phyloP scores from a whole-genome alignment of 2,797 vertebrate species.

The Nyctalus aviator region DNA sequence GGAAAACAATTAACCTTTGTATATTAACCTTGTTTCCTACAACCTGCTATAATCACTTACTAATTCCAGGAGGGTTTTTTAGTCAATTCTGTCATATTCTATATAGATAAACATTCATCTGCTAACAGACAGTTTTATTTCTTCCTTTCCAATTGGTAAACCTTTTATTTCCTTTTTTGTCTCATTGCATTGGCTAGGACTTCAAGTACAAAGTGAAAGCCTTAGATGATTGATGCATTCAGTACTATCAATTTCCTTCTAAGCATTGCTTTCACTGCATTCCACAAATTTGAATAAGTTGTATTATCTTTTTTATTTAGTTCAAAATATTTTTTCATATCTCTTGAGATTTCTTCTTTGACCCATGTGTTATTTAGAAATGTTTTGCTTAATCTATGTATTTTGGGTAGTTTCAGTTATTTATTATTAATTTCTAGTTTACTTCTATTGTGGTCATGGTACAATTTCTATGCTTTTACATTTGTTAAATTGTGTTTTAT shows the following conservation, averaged over 20 bases:
- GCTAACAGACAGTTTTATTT: background rate
- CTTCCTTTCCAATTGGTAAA: background rate
- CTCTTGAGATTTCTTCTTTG: background rate
- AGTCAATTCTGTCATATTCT: background rate
- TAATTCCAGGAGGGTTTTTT: background rate
- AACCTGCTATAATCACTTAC: background rate
- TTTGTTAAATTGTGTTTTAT: conserved; percentile 41
- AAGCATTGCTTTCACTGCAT: background rate
- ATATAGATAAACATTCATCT: background rate
- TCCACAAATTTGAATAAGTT: conserved; percentile 4
- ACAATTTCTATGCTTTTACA: background rate
- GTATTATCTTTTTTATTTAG: background rate
- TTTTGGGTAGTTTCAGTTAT: conserved; percentile 2
- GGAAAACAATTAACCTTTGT: background rate
- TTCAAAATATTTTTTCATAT: conserved; percentile 24
- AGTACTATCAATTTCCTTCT: conserved; percentile 8
- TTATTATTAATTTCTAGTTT: background rate
- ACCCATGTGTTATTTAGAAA: background rate
- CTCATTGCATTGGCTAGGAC: background rate
- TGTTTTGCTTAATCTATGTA: background rate
- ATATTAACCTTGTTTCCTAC: background rate
- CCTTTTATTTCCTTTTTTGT: background rate
- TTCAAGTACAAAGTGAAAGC: background rate
- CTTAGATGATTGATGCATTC: background rate
- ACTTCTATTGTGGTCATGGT: background rate